Evolutionary conservation across 2,797 vertebrate species (phyloP), one percentile per base, ranked within the genome.

Genomic region (Pseudomugil gertrudae): DNA sequence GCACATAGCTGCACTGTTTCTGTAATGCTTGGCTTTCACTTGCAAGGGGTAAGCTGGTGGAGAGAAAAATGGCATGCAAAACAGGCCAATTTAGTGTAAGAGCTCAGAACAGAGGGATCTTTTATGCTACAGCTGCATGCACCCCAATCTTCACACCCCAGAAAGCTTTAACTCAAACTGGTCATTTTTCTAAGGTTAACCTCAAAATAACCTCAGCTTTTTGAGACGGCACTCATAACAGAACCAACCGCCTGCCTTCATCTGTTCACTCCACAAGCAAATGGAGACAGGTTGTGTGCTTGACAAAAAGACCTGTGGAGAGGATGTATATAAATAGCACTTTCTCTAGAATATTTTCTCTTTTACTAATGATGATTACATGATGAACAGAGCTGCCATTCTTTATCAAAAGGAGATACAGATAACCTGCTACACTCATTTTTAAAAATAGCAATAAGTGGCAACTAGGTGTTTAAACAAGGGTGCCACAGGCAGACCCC

Each of bases 1-100:
- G 81, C 75, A 83, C 83, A 83, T 87, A 85, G 84, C 79, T 83
- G 70, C 78, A 84, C 84, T 79, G 85, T 80, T 88, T 84, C 85
- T 88, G 85, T 81, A 89, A 87, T 82, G 76, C 81, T 87, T 90
- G 90, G 89, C 90, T 89, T 83, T 80, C 64, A 87, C 77, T 87
- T 86, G 78, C 75, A 90, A 88, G 75, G 76, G 79, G 81, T 83
- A 79, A 75, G 80, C 79, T 87, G 64, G 63, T 81, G 64, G 76
- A 78, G 83, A 85, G 85, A 84, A 91, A 87, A 79, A 87, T 80
- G 79, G 81, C 83, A 87, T 88, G 78, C 74, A 84, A 90, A 89
- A 88, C 69, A 77, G 72, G 33, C 75, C 83, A 71, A 83, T 89
- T 91, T 87, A 88, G 86, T 84, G 72, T 74, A 76, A 72, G 63